Conservation (phyloP, 1,140 invertebrate genomes). For the Brachionus rotundiformis region DNA sequence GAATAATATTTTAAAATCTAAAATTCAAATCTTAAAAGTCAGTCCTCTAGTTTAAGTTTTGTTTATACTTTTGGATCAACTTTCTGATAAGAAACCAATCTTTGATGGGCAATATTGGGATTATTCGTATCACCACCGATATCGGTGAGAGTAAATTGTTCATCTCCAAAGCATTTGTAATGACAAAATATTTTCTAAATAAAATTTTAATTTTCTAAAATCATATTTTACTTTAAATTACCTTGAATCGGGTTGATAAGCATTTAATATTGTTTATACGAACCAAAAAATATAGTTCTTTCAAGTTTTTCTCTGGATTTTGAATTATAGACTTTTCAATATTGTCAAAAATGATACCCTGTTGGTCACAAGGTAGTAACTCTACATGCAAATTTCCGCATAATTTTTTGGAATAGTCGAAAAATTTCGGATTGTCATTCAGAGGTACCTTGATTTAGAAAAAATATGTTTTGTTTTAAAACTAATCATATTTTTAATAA, state of each 20-base stretch:
- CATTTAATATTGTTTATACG: not conserved
- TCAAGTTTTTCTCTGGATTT: conserved; percentile 64
- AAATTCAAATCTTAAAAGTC: not conserved
- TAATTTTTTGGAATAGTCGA: conserved; percentile 67
- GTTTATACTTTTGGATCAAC: conserved; percentile 1
- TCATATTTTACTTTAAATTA: not conserved
- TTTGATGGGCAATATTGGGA: conserved; percentile 29
- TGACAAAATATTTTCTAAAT: conserved; percentile 50
- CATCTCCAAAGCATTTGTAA: conserved; percentile 48
- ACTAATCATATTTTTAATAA: not conserved
- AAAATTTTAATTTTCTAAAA: not conserved
- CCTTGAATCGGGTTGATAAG: conserved; percentile 17
- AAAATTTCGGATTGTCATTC: conserved; percentile 66
- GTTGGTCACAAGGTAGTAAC: conserved; percentile 64
- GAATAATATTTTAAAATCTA: conserved; percentile 26
- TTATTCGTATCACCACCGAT: not conserved
- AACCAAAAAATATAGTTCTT: conserved; percentile 38
- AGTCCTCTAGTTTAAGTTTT: not conserved
- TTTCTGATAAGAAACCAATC: conserved; percentile 17
- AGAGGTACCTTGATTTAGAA: conserved; percentile 68
- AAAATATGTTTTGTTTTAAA: too few species aligned
- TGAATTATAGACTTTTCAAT: conserved; percentile 67
- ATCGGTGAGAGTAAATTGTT: not conserved
- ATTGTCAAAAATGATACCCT: conserved; percentile 65
- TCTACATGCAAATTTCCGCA: conserved; percentile 59